Base-by-base conservation (phyloP, 2,888 invertebrate species). In the Hecatera dysodea region DNA sequence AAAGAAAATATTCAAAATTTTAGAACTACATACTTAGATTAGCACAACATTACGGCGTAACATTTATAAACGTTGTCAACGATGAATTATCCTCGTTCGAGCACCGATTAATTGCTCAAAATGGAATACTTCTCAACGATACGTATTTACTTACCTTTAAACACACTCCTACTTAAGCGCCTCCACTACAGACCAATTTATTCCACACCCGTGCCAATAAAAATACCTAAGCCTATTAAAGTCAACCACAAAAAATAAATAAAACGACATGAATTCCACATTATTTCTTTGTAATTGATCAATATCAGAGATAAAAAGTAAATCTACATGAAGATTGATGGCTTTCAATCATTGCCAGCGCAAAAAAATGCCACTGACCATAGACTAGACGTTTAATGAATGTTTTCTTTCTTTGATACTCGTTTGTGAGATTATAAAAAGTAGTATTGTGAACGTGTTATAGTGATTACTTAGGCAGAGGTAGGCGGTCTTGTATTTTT, bases 291-390 rank as follows among this genome's bases (percentile, higher is more conserved):
- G 24, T 57, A 72, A 67, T 46, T 27, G 57, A 59, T 75, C 72
- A 75, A 75, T 76, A 80, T 27, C 53, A 50, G n/a, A 57, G 60
- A 65, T 33, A 74, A 78, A 78, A 80, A 60, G 39, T 65, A 59
- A 69, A 80, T 75, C 55, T 80, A 70, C 61, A 78, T 80, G 53
- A 69, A 78, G 78, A 78, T 80, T 75, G 80, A 78, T 78, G 55
- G 75, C 39, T 59, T 62, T 55, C 62, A 63, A 66, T 78, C 61
- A 55, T 62, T 63, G 39, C 2, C 1, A 22, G 17, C 12, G 19
- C 29, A 53, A 80, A 78, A 76, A 77, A 76, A 60, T 50, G 24
- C 19, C 39, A 36, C 50, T 44, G 5, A 17, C 29, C 19, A 48
- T 65, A 56, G 50, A 52, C 7, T 42, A n/a, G 36, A 29, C 46